These are phyloP conservation scores for Calephelis nemesis DNA, from an alignment of 1,140 invertebrate species.

Conservation along the genomic window DNA sequence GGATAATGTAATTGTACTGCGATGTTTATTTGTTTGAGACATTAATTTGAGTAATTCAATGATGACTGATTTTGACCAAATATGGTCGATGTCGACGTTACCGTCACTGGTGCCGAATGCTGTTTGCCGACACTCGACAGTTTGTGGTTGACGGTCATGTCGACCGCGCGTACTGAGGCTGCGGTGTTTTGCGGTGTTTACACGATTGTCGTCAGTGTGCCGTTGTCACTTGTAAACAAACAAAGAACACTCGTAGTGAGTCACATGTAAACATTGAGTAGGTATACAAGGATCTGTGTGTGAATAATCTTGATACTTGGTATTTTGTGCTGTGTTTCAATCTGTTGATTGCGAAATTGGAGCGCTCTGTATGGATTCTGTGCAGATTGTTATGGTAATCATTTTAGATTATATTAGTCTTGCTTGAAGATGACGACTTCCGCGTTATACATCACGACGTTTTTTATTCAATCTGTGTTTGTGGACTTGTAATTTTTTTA, in stretches of 20 bases:
- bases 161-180: constrained; percentile 41
- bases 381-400: too few species aligned
- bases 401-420: too few species aligned
- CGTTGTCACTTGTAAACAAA: constrained; percentile 54
- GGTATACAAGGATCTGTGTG: constrained; percentile 35
- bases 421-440: too few species aligned
- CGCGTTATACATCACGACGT: too few species aligned
- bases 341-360: too few species aligned
- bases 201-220: constrained; percentile 23
- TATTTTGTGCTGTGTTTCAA: too few species aligned
- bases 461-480: too few species aligned
- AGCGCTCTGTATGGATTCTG: too few species aligned
- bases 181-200: constrained; percentile 19
- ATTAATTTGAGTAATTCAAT: too few species aligned
- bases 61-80: constrained; percentile 48
- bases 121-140: constrained; percentile 38
- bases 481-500: too few species aligned
- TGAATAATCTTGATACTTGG: constrained; percentile 19
- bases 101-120: constrained; percentile 8
- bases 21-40: too few species aligned
- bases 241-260: constrained; percentile 48
- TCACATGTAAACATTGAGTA: constrained; percentile 38
- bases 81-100: constrained; percentile 31
- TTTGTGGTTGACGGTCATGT: constrained; percentile 46
- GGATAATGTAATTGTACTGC: too few species aligned